These are phyloP conservation scores for Centropus bengalensis DNA, from an alignment of 2,113 vertebrate genomes.

Conservation along the genomic window DNA sequence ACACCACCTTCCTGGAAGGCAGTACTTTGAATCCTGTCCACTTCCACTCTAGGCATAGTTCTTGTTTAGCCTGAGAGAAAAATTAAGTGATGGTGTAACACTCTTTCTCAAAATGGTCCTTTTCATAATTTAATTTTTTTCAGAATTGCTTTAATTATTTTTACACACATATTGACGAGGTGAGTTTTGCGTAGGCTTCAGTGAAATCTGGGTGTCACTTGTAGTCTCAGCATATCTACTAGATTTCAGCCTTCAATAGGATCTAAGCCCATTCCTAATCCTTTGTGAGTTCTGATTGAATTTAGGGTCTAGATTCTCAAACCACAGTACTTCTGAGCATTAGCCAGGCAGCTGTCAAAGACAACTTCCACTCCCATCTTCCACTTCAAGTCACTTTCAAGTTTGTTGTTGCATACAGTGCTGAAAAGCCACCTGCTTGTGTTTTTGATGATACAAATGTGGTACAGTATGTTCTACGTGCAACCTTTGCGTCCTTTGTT, in stretches of 20 bases:
- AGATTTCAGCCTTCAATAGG: neutral
- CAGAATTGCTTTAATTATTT: neutral
- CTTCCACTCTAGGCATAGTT: neutral
- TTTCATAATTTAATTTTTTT: neutral
- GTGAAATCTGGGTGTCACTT: neutral
- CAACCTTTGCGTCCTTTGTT: neutral
- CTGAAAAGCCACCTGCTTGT: neutral
- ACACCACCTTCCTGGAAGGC: neutral
- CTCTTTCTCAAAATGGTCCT: neutral
- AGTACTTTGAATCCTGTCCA: neutral
- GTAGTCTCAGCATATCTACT: neutral
- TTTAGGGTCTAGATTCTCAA: neutral
- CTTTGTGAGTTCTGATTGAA: neutral
- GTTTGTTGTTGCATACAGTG: neutral
- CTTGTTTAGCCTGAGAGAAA: neutral
- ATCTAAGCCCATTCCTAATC: neutral
- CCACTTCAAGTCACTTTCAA: neutral
- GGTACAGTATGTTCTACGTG: neutral
- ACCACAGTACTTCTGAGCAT: neutral
- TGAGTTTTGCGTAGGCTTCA: neutral
- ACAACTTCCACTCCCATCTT: neutral
- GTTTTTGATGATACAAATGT: neutral
- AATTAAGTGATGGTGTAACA: neutral
- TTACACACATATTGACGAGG: neutral
- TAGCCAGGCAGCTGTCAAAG: neutral